Evolutionary conservation across 2,113 vertebrate genomes (phyloP).

Genomic region (Gobiocypris rarus): DNA sequence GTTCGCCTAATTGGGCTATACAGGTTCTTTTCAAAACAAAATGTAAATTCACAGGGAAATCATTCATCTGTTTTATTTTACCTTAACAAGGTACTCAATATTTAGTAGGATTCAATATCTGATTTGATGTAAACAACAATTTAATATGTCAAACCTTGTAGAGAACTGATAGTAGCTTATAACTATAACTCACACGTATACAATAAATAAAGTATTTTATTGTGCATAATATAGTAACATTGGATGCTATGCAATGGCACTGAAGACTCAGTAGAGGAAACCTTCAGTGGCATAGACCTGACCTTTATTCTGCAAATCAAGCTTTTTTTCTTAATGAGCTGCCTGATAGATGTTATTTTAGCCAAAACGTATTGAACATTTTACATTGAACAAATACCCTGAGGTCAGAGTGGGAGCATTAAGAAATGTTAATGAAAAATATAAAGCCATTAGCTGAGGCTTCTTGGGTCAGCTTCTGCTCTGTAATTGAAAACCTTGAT

Average conservation of each 20-base stretch:
- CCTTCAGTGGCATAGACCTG: conserved; percentile 68
- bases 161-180: neutral
- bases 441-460: conserved; percentile 62
- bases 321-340: conserved; percentile 69
- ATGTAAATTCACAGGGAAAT: conserved; percentile 7
- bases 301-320: conserved; percentile 83
- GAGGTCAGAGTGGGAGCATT: conserved; percentile 73
- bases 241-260: neutral
- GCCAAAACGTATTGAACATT: conserved; percentile 66
- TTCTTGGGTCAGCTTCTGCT: conserved; percentile 51
- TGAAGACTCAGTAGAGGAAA: conserved; percentile 41
- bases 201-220: neutral
- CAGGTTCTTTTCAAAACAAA: neutral
- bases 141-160: neutral
- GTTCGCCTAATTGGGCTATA: conserved; percentile 19
- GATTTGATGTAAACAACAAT: neutral
- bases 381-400: conserved; percentile 74
- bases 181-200: neutral
- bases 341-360: conserved; percentile 81
- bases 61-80: neutral
- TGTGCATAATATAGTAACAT: neutral
- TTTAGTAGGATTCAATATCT: neutral
- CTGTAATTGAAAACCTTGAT: conserved; percentile 66
- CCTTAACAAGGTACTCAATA: neutral
- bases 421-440: conserved; percentile 79